Base-by-base conservation (phyloP, 2,797 vertebrate species). In the Notamacropus eugenii region DNA sequence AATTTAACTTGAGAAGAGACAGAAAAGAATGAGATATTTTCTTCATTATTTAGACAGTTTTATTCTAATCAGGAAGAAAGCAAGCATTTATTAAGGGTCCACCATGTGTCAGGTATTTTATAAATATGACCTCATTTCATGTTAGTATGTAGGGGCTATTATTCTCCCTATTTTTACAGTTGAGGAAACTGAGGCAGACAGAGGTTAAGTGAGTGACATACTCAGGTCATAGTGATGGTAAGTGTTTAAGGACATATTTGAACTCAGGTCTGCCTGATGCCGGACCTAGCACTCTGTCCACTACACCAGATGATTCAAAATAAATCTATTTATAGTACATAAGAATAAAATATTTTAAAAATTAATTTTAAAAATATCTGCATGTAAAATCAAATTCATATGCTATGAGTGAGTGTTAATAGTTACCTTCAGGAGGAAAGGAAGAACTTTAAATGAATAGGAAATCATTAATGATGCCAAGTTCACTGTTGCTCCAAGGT, bases 401-500 rank as follows among this genome's bases (percentile, higher is more conserved):
- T 31, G 1, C 5, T 55, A 29, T 90, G 46, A 87, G 8, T 93
- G 46, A 92, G 40, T 91, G 92, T 93, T 92, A 91, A 34, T 57
- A 95, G 87, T 54, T 90, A 94, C 52, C 90, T 54, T 95, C 22
- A 27, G 40, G 40, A 27, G 40, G 6, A 92, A 97, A 96, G 92
- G 92, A 22, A 95, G 62, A 94, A 46, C 31, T 91, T 55, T 24
- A 93, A 16, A 62, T 40, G 58, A 13, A 40, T 28, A 34, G 90
- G 27, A 74, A 46, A 54, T 95, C 28, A 92, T 93, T 62, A 56
- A 95, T 92, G 9, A 57, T 50, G 92, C 1, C 54, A 95, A 96
- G 10, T 93, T 31, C n/a, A 62, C 5, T 54, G 16, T 58, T 57
- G 40, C 3, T 5, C 3, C 54, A 93, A 92, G 52, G 54, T 67